Evolutionary conservation across 2,113 vertebrate genomes (phyloP), one percentile per base, ranked within the genome.

Genomic region (Daubentonia madagascariensis): DNA sequence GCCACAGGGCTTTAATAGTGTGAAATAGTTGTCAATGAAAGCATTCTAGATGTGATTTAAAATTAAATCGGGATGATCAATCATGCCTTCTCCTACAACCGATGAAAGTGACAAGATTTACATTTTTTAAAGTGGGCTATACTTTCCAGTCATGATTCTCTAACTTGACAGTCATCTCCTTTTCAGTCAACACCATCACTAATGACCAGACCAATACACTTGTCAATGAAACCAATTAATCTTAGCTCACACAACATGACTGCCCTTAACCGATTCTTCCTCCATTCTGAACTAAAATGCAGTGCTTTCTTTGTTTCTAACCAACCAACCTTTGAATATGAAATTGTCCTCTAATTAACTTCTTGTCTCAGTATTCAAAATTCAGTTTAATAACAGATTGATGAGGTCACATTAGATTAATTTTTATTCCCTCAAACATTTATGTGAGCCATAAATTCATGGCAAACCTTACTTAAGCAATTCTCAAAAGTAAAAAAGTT

Each of bases 41-140:
- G 54, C 25, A 14, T 67, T 75, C 54, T 40, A 94, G 14, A 45
- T 61, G 30, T 91, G 87, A 96, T 95, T 91, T 91, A 79, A 91
- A 96, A 67, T 91, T 25, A 78, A 91, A 91, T 72, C 10, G 10
- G 22, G 73, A 54, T 83, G 32, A 93, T 96, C 59, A 84, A 93
- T 93, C 59, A 68, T 67, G 43, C 18, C 40, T 94, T 95, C 32
- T 92, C 54, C 57, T 79, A 59, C 28, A 84, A 75, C 70, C 45
- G 88, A 96, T 84, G 79, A 84, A 86, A 94, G 63, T 48, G 80
- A 90, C 18, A 89, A 81, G 4, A 65, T n/a, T 57, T 70, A 48
- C 2, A 85, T 96, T 73, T 96, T 76, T 30, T 52, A 86, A 68
- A 90, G 9, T 67, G 65, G n/a, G 10, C 30, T 90, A 30, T 54